phyloP scores from a whole-genome alignment of 2,113 vertebrate species.

The Typhlomys cinereus region DNA sequence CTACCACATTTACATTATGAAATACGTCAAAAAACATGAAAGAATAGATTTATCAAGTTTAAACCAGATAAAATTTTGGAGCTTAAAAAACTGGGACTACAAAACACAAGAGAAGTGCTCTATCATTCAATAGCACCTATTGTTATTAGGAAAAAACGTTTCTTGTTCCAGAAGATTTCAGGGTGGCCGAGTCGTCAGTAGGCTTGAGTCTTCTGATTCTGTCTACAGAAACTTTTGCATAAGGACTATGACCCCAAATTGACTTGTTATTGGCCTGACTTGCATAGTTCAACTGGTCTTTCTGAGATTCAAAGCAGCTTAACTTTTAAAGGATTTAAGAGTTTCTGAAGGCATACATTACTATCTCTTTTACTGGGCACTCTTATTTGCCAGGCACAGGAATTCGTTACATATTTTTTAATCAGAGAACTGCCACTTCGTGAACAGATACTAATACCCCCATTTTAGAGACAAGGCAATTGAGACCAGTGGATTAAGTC shows the following conservation, averaged over 20 bases:
- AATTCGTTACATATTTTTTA: background rate
- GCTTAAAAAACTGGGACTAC: background rate
- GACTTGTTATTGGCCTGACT: background rate
- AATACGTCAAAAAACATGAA: background rate
- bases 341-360: background rate
- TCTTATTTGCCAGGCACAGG: background rate
- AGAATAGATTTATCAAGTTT: background rate
- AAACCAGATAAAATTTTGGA: background rate
- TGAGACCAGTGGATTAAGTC: background rate
- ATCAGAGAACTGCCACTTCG: background rate
- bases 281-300: background rate
- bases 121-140: background rate
- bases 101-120: background rate
- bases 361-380: background rate
- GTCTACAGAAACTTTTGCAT: background rate
- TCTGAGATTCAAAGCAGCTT: background rate
- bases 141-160: background rate
- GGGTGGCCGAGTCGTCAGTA: background rate
- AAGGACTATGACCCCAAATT: background rate
- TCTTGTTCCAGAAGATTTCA: background rate
- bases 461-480: background rate
- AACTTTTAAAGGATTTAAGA: slow-evolving; percentile 1
- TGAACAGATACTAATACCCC: background rate
- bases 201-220: background rate
- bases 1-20: background rate